Evolutionary conservation across 92 coral and sea anemone species (phyloP), one percentile per base, ranked within the genome.

Genomic region (Porites lobata): DNA sequence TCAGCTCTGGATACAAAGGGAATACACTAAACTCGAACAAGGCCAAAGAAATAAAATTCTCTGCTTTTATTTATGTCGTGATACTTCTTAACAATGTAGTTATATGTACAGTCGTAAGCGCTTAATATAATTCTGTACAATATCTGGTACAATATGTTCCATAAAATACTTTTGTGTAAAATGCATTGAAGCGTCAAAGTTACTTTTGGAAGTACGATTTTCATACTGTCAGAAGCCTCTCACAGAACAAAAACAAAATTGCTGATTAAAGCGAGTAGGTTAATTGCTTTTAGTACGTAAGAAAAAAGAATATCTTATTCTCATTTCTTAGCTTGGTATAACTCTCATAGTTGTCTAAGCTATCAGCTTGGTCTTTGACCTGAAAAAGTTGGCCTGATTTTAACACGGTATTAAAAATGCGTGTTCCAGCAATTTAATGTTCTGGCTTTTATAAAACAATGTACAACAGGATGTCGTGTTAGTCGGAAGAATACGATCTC

Each of bases 91-190:
- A 29, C n/a, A 26, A 7, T 29, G 47, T 38, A 38, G 47, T 0
- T 38, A 14, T 81, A 68, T 81, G 77, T 81, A 69, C 76, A 68
- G 86, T 17, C 38, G 65, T 32, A 68, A 81, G 83, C 59, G 50
- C 17, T 67, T 67, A 22, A 67, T 63, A 64, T 47, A 15, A 68
- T 70, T 69, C 86, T 68, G 86, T 70, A 81, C 86, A 81, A 56
- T 69, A 47, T 38, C 47, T 38, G 47, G 47, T 38, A 38, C 47
- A 38, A 38, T 4, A 59, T 81, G 32, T 68, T 29, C 77, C 68
- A 81, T 81, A 81, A 81, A 81, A 81, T 54, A 81, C 43, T 29
- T 68, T 70, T 22, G 77, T 54, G 74, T 81, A 81, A 81, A 81
- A 68, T 67, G 13, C 65, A 21, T 56, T 51, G 50, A 24, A 26